A percentile compares a stretch with the other conserved stretches of the same genome.
Conservation (phyloP, 1,140 invertebrate genomes). For the Fopius arisanus region DNA sequence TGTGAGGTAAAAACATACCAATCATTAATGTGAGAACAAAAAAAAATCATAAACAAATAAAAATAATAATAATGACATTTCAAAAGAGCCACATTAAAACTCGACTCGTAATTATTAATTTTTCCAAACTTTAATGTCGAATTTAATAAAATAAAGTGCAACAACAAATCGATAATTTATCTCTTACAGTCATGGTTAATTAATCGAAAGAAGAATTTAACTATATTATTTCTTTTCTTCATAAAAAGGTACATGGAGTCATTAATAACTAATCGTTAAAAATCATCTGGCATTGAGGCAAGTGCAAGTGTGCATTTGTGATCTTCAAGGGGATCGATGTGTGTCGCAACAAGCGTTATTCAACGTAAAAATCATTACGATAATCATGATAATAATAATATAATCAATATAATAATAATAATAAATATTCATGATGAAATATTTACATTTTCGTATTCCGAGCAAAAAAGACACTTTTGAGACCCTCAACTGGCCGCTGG, state of each 20-base stretch:
- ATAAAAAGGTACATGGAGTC: slow-evolving; percentile 8
- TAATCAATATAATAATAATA: slow-evolving; percentile 40
- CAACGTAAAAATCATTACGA: slow-evolving; percentile 2
- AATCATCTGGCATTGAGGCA: slow-evolving; percentile 16
- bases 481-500: background rate
- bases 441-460: slow-evolving; percentile 37
- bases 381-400: slow-evolving; percentile 36
- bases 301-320: slow-evolving; percentile 28
- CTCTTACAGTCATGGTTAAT: slow-evolving; percentile 29
- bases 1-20: background rate
- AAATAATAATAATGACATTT: background rate
- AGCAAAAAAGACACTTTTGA: slow-evolving; percentile 21
- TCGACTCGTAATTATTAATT: slow-evolving; percentile 11
- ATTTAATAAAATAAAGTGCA: background rate
- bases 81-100: slow-evolving; percentile 1
- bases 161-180: slow-evolving; percentile 42
- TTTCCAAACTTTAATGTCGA: background rate
- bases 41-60: background rate
- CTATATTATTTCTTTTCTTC: background rate
- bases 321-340: background rate
- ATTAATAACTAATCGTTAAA: slow-evolving; percentile 5
- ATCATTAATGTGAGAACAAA: background rate
- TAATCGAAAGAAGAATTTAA: background rate
- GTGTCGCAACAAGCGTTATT: background rate
- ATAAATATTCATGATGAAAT: slow-evolving; percentile 44